Base-by-base conservation (phyloP, 2,797 vertebrate genomes). In the Enteromius viviparus region DNA sequence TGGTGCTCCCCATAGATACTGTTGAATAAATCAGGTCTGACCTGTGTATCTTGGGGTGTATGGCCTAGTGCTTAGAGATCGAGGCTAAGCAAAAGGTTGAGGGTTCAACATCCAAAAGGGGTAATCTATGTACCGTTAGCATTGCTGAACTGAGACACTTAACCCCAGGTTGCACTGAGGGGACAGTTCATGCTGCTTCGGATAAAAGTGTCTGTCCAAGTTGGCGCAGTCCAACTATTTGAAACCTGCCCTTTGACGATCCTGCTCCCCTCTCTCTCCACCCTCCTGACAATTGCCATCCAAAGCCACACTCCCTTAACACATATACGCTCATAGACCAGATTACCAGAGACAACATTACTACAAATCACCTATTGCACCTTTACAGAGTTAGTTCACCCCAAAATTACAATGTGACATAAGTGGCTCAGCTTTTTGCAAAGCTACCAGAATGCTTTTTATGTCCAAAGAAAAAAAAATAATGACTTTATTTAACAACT, bases 11-110 rank as follows among this genome's bases (percentile, higher is more conserved):
- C 17, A 53, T n/a, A 66, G 80, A 37, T 74, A 49, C n/a, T 37
- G 53, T 14, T 51, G 66, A 83, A 71, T 78, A 62, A 78, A 83
- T 78, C n/a, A 37, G 29, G 21, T 21, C 40, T 62, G 71, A 82
- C 23, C n/a, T 82, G 32, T 42, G 10, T 82, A 64, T 70, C 29
- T 71, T 29, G 29, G 26, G 75, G 53, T 14, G 26, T 19, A 11
- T 45, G 49, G 34, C 15, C 14, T 49, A 32, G 58, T 5, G 45
- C 10, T 71, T 62, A 17, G 40, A 49, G 21, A 74, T 26, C 7
- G 3, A 40, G 21, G 37, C 37, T 77, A 19, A 69, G 32, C 12
- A 55, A 62, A 83, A 60, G 34, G 47, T 76, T 76, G n/a, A 4
- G 0, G 45, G 60, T 53, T 82, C 80, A 82, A 66, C 42, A 3